Percentiles rank a stretch among this genome's conserved stretches.
These are phyloP conservation scores for Vannuccia rotundouncinata DNA, from an alignment of 2,888 invertebrate species.

Conservation along the genomic window DNA sequence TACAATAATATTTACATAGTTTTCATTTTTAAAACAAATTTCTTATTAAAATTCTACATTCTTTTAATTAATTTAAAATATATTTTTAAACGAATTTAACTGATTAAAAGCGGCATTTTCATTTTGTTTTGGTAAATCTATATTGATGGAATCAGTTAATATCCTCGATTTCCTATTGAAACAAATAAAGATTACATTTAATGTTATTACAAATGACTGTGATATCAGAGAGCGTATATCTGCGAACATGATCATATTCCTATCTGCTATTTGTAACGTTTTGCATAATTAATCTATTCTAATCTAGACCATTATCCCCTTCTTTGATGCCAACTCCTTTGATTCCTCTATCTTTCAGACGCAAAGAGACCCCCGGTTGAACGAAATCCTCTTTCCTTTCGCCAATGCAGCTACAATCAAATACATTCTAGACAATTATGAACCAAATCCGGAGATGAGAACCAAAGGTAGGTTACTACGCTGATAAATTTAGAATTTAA, in stretches of 20 bases:
- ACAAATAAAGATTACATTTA: not conserved
- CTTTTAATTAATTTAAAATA: too few relatives aligned
- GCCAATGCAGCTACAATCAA: slow-evolving; percentile 86
- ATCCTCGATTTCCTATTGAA: not conserved
- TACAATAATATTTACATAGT: too few relatives aligned
- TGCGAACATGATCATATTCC: not conserved
- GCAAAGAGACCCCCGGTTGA: slow-evolving; percentile 91
- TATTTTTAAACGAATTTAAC: too few relatives aligned
- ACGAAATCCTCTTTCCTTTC: slow-evolving; percentile 94
- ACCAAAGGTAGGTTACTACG: slow-evolving; percentile 64
- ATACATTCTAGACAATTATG: slow-evolving; percentile 87
- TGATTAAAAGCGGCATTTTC: too few relatives aligned
- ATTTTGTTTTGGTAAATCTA: too few relatives aligned
- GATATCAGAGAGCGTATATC: not conserved
- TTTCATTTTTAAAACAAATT: too few relatives aligned
- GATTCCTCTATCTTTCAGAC: slow-evolving; percentile 8
- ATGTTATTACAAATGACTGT: not conserved
- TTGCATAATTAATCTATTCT: too few relatives aligned
- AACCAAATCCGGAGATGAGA: slow-evolving; percentile 71
- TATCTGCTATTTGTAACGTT: too few relatives aligned
- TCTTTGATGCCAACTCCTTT: not conserved
- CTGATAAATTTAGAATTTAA: too few relatives aligned
- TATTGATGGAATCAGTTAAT: not conserved
- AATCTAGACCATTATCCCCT: too few relatives aligned
- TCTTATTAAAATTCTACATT: too few relatives aligned